Evolutionary conservation across 2,113 vertebrate species (phyloP).

Genomic region (Rhipidura dahli): DNA sequence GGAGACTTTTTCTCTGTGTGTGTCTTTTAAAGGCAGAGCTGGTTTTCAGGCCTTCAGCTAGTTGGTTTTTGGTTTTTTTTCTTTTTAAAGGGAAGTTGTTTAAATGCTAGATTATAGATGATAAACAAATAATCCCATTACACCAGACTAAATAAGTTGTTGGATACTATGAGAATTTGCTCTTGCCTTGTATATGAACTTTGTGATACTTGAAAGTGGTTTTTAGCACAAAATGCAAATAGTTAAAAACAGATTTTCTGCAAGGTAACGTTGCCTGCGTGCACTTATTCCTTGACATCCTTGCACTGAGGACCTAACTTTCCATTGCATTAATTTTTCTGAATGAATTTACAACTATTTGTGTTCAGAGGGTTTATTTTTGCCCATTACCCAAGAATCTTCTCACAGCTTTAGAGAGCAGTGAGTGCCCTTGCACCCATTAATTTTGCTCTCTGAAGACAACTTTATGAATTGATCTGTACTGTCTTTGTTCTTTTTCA

Average conservation of each 20-base stretch:
- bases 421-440: background rate
- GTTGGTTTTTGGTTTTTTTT: background rate
- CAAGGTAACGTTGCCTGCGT: background rate
- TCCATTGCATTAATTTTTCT: background rate
- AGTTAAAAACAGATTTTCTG: background rate
- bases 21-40: background rate
- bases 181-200: background rate
- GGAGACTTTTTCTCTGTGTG: accelerated
- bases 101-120: background rate
- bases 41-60: background rate
- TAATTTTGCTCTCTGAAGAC: background rate
- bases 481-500: background rate
- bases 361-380: background rate
- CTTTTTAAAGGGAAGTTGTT: background rate
- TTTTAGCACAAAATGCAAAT: background rate
- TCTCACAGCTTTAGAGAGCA: background rate
- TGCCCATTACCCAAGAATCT: background rate
- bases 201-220: background rate
- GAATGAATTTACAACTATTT: background rate
- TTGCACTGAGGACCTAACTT: background rate
- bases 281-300: background rate
- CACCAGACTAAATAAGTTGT: background rate
- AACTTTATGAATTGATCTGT: background rate
- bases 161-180: background rate
- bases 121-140: background rate